A percentile compares a stretch with the other conserved stretches of the same genome.
phyloP scores from a whole-genome alignment of 2,888 invertebrate species.

The Eucera pruinosa region DNA sequence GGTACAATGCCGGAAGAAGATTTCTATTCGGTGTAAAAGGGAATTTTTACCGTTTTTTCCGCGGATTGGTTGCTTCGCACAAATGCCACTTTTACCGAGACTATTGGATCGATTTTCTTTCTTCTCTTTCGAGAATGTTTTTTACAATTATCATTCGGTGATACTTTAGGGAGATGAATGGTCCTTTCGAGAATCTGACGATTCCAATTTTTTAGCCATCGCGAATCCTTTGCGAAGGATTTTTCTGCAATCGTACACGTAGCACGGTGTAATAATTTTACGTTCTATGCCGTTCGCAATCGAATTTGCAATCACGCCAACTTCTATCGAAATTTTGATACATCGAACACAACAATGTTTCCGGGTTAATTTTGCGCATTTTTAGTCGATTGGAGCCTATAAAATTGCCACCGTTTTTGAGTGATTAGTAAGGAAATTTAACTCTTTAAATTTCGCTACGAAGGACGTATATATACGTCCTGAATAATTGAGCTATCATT shows the following conservation, averaged over 20 bases:
- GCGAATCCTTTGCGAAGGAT: too few relatives aligned
- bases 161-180: not conserved
- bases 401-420: too few relatives aligned
- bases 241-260: too few relatives aligned
- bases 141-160: not conserved
- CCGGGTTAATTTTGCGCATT: too few relatives aligned
- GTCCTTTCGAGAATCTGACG: conserved; percentile 7
- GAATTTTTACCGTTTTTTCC: not conserved
- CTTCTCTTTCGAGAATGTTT: conserved; percentile 8
- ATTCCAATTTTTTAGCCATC: conserved; percentile 10
- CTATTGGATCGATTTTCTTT: too few relatives aligned
- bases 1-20: not conserved
- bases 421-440: too few relatives aligned
- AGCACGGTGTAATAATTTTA: conserved; percentile 6
- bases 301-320: conserved; percentile 59
- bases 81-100: not conserved
- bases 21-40: not conserved
- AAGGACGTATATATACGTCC: too few relatives aligned
- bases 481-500: too few relatives aligned
- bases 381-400: too few relatives aligned
- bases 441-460: too few relatives aligned
- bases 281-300: conserved; percentile 1
- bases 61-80: conserved; percentile 21
- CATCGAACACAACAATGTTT: too few relatives aligned
- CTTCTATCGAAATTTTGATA: too few relatives aligned